phyloP scores from a whole-genome alignment of 2,797 vertebrate species.

The Picus viridis region DNA sequence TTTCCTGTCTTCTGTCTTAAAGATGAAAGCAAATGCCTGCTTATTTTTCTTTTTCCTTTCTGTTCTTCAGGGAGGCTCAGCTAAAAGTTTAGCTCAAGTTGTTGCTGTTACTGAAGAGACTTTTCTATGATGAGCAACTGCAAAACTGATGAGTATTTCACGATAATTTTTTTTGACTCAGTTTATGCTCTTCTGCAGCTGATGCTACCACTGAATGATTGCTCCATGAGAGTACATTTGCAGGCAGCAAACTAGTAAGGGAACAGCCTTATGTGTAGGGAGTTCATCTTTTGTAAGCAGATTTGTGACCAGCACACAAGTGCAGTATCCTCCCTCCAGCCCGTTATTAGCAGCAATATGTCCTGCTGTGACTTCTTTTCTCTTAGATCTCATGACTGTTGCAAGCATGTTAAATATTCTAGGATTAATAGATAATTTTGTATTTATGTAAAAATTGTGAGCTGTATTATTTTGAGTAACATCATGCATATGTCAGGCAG shows the following conservation, averaged over 20 bases:
- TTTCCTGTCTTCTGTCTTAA: slow-evolving; percentile 37
- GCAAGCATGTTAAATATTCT: neutral
- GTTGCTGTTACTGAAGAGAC: neutral
- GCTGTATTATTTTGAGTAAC: neutral
- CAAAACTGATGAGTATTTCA: slow-evolving; percentile 18
- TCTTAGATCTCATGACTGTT: neutral
- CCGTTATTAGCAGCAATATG: neutral
- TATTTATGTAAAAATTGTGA: neutral
- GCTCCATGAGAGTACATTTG: slow-evolving; percentile 1
- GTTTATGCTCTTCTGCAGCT: neutral
- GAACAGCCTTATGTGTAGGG: neutral
- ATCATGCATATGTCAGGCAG: neutral
- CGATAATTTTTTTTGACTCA: neutral
- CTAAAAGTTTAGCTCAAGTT: neutral
- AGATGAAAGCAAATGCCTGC: neutral
- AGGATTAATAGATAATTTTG: neutral
- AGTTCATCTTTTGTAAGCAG: slow-evolving; percentile 29
- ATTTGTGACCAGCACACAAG: slow-evolving; percentile 5
- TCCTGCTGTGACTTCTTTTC: neutral
- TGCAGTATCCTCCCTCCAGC: neutral
- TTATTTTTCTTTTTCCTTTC: slow-evolving; percentile 3
- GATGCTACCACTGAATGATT: neutral
- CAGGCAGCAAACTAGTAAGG: slow-evolving; percentile 19
- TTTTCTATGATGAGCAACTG: neutral
- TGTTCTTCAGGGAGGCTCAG: neutral